These are phyloP conservation scores for Heteromurus nitidus DNA, from an alignment of 2,888 invertebrate genomes.

Conservation along the genomic window DNA sequence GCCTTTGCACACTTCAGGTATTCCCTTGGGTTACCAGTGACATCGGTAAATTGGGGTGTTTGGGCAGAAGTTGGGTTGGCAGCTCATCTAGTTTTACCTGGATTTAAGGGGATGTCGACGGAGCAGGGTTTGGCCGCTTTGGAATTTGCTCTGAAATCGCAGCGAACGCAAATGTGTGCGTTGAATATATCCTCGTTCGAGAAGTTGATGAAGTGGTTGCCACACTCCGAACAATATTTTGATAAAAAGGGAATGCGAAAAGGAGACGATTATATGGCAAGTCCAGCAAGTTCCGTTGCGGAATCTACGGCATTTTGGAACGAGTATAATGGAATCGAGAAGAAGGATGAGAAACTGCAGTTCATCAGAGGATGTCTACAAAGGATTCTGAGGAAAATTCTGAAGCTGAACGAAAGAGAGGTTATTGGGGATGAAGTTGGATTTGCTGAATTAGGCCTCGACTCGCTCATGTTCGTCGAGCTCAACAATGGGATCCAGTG, in stretches of 20 bases:
- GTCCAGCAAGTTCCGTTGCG: neutral
- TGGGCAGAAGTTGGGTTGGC: slow-evolving; percentile 47
- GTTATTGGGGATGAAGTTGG: neutral
- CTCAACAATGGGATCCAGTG: neutral
- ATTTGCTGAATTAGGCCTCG: slow-evolving; percentile 54
- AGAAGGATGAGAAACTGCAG: neutral
- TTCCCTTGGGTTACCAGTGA: slow-evolving; percentile 41
- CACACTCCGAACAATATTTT: neutral
- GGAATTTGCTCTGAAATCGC: slow-evolving; percentile 12
- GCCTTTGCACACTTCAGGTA: slow-evolving; percentile 36
- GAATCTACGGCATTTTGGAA: no score
- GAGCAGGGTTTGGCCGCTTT: slow-evolving; percentile 18
- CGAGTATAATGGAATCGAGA: neutral
- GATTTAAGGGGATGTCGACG: neutral
- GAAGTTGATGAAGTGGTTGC: neutral
- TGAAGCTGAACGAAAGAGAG: neutral
- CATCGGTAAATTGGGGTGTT: slow-evolving; percentile 56
- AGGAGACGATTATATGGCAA: neutral
- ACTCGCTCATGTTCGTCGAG: slow-evolving; percentile 47
- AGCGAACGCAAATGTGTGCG: neutral
- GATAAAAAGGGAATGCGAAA: slow-evolving; percentile 20
- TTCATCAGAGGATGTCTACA: neutral
- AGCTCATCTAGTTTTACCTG: neutral
- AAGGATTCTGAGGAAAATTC: slow-evolving; percentile 4
- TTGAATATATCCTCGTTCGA: neutral